These are phyloP conservation scores for Drosophila pseudotalamancana DNA, from an alignment of 2,888 invertebrate genomes.

Conservation along the genomic window DNA sequence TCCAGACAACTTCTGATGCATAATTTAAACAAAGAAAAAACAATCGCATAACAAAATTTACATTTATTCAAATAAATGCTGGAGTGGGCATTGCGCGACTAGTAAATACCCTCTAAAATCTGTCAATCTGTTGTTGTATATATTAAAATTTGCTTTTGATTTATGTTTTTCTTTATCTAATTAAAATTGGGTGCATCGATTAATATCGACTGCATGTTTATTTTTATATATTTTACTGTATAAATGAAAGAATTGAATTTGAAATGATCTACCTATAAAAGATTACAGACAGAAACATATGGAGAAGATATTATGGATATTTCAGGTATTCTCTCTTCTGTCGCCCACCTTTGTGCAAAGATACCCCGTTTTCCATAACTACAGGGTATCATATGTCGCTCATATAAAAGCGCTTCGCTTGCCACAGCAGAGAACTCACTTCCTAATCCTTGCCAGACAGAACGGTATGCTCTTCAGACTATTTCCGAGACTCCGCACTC, in stretches of 20 bases:
- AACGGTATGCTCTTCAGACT: constrained; percentile 33
- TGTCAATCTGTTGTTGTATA: no score
- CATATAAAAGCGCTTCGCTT: constrained; percentile 25
- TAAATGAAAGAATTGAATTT: no score
- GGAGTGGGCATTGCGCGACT: neutral
- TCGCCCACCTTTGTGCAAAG: no score
- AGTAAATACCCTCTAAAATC: neutral
- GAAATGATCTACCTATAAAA: no score
- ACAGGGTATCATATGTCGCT: neutral
- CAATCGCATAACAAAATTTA: neutral
- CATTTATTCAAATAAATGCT: neutral
- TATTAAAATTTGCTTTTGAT: no score
- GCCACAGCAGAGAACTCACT: neutral
- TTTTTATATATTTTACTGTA: no score
- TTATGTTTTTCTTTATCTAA: no score
- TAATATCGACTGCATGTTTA: no score
- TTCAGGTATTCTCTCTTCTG: no score
- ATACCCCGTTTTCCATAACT: neutral
- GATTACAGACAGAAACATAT: no score
- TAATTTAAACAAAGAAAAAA: constrained; percentile 7
- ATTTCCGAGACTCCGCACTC: constrained; percentile 28
- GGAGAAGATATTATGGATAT: no score
- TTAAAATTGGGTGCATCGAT: no score
- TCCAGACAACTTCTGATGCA: constrained; percentile 12
- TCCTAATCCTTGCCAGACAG: neutral